These are phyloP conservation scores for Cataglyphis livida DNA, from an alignment of 2,888 invertebrate species.

Conservation along the genomic window DNA sequence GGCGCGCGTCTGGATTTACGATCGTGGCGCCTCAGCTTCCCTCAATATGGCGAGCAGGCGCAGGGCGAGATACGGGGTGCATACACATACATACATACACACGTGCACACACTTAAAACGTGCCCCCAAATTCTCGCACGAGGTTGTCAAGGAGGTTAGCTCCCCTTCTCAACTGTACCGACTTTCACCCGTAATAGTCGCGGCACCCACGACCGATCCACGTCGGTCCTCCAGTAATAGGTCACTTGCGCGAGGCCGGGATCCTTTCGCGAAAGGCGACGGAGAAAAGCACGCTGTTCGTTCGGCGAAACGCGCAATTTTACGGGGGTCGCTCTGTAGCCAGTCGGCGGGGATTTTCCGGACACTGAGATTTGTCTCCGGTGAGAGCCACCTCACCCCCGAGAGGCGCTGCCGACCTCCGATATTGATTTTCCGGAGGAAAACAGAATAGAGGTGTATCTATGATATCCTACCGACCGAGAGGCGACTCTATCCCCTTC, in stretches of 20 bases:
- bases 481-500: slow-evolving; percentile 10
- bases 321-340: slow-evolving; percentile 64
- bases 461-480: slow-evolving; percentile 79
- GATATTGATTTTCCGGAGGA: slow-evolving; percentile 84
- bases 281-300: neutral
- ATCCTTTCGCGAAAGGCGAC: slow-evolving; percentile 7
- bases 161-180: slow-evolving; percentile 52
- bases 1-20: slow-evolving; percentile 60
- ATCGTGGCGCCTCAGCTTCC: slow-evolving; percentile 60
- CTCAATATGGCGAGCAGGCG: slow-evolving; percentile 68
- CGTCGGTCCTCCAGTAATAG: neutral
- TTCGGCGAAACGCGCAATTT: slow-evolving; percentile 55
- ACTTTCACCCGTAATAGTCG: slow-evolving; percentile 34
- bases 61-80: slow-evolving; percentile 6
- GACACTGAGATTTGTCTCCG: slow-evolving; percentile 83
- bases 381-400: slow-evolving; percentile 77
- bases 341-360: slow-evolving; percentile 82
- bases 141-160: slow-evolving; percentile 73
- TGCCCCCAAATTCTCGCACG: slow-evolving; percentile 61
- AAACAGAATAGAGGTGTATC: slow-evolving; percentile 79
- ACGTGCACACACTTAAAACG: slow-evolving; percentile 36
- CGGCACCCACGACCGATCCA: neutral
- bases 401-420: slow-evolving; percentile 82
- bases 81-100: slow-evolving; percentile 4
- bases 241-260: slow-evolving; percentile 17